A percentile compares a stretch with the other conserved stretches of the same genome.
Evolutionary conservation across 2,113 vertebrate species (phyloP).

Genomic region (Bostrychus sinensis): DNA sequence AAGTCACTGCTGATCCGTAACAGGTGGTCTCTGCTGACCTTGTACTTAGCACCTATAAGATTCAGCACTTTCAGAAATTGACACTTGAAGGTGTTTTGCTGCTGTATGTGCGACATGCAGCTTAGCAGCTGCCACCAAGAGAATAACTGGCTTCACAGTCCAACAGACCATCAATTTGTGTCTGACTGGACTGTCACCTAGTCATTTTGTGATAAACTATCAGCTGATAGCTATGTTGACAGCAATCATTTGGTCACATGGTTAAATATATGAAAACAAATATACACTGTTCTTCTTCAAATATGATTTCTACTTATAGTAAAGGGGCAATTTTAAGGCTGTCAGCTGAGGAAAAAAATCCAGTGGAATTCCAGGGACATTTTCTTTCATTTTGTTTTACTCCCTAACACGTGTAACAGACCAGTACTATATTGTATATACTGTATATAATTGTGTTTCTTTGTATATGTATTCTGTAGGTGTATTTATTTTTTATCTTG

Average conservation of each 20-base stretch:
- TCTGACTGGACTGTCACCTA: slow-evolving; percentile 51
- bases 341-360: neutral
- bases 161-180: slow-evolving; percentile 67
- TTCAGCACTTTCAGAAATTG: slow-evolving; percentile 71
- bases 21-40: slow-evolving; percentile 60
- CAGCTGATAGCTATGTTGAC: slow-evolving; percentile 40
- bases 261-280: slow-evolving; percentile 58
- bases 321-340: slow-evolving; percentile 37
- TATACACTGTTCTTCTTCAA: slow-evolving; percentile 28
- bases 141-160: slow-evolving; percentile 43
- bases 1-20: slow-evolving; percentile 60
- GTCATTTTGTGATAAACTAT: slow-evolving; percentile 67
- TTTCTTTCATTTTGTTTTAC: slow-evolving; percentile 2
- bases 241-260: slow-evolving; percentile 51
- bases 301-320: slow-evolving; percentile 26
- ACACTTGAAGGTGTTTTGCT: slow-evolving; percentile 47
- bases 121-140: slow-evolving; percentile 40
- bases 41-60: slow-evolving; percentile 50
- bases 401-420: too few species aligned
- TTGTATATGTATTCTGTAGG: too few species aligned
- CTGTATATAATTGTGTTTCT: too few species aligned
- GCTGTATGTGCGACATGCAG: slow-evolving; percentile 14
- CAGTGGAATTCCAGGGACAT: slow-evolving; percentile 8
- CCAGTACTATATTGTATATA: too few species aligned
- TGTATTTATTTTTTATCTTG: neutral